phyloP scores from a whole-genome alignment of 2,113 vertebrate genomes.

The Paramisgurnus dabryanus region DNA sequence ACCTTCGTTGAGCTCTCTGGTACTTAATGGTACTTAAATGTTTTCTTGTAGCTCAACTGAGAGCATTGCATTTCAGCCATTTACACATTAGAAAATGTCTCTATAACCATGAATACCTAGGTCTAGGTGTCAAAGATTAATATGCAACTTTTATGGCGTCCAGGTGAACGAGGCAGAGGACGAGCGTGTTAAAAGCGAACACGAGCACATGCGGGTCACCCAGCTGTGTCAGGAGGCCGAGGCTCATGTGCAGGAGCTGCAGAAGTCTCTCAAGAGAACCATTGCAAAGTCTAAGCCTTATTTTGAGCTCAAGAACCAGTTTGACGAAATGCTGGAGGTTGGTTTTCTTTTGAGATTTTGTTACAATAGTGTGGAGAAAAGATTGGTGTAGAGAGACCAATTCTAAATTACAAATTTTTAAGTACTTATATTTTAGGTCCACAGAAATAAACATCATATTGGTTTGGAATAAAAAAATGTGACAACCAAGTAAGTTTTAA shows the following conservation, averaged over 20 bases:
- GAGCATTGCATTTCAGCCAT: no score
- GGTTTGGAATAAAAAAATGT: no score
- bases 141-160: constrained; percentile 12
- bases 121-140: no score
- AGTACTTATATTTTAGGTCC: no score
- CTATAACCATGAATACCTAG: neutral
- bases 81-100: no score
- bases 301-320: constrained; percentile 92
- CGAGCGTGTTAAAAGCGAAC: constrained; percentile 87
- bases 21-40: neutral
- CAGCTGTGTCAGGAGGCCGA: constrained; percentile 88
- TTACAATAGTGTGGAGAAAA: neutral
- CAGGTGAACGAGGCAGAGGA: constrained; percentile 94
- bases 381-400: neutral
- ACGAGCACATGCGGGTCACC: constrained; percentile 89
- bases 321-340: constrained; percentile 91
- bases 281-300: constrained; percentile 93
- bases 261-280: constrained; percentile 87
- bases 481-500: no score
- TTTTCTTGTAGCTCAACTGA: no score
- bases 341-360: neutral
- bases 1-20: neutral
- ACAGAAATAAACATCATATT: no score
- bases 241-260: constrained; percentile 85
- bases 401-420: no score